phyloP scores from a whole-genome alignment of 2,113 vertebrate genomes.

The Corydoras maculifer region DNA sequence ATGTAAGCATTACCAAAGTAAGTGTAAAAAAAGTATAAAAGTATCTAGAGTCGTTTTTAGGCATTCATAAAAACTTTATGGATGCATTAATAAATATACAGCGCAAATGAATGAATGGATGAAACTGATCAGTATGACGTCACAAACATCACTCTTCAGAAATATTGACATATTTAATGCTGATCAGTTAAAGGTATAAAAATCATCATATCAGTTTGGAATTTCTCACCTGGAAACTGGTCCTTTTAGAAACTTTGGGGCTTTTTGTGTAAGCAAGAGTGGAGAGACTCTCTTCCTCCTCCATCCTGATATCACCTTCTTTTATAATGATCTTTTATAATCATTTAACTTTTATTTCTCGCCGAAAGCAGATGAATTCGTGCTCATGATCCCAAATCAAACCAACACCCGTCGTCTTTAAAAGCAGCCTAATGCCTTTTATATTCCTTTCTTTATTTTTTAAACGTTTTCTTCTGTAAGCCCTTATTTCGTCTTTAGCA shows the following conservation, averaged over 20 bases:
- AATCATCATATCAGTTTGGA: not conserved
- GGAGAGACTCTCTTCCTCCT: constrained; percentile 57
- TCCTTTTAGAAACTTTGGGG: constrained; percentile 74
- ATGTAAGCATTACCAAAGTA: not conserved
- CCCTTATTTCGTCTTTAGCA: too few species aligned
- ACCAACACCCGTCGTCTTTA: too few species aligned
- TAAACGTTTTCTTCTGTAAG: not conserved
- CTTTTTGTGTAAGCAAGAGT: constrained; percentile 74
- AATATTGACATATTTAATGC: too few species aligned
- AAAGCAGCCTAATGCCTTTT: not conserved
- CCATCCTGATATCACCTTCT: constrained; percentile 43
- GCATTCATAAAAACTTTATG: too few species aligned
- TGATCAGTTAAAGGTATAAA: too few species aligned
- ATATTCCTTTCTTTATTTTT: not conserved
- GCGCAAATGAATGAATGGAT: too few species aligned
- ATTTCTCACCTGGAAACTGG: constrained; percentile 75
- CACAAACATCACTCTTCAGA: too few species aligned
- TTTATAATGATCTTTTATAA: not conserved
- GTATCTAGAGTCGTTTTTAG: too few species aligned
- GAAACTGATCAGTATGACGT: too few species aligned
- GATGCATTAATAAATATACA: too few species aligned
- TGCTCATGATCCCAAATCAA: too few species aligned
- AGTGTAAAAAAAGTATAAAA: not conserved
- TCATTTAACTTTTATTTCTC: not conserved
- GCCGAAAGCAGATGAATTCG: too few species aligned